Evolutionary conservation across 2,113 vertebrate genomes (phyloP), one percentile per base, ranked within the genome.

Genomic region (Plestiodon gilberti): DNA sequence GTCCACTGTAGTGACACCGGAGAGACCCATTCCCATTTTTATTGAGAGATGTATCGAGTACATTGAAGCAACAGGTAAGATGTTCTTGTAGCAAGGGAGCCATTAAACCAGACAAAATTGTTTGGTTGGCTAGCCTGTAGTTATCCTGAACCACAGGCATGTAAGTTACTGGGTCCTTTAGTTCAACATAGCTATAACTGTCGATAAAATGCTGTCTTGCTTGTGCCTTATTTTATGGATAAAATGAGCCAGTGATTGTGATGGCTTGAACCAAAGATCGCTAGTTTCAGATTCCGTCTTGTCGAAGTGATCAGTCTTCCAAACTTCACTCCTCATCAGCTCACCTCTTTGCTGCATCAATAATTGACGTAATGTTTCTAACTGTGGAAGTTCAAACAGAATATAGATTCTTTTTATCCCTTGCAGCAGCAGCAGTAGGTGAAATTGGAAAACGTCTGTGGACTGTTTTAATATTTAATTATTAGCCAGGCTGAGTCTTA

Each of bases 41-140:
- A 99, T 99, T 14, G 98, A 99, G 93, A 96, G 98, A 77, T 99
- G 98, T 92, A 98, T 99, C 69, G 97, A 97, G 86, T 99, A 97
- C 96, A 99, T 99, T 84, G 98, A 99, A 90, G 96, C 97, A 1
- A 99, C 96, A 61, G 98, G 98, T 99, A 92, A 97, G 97, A 62
- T 3, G 1, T 8, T 4, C 33, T 11, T 71, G 73, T 30, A 52
- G 15, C 40, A 73, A 35, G 5, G 14, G 13, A 30, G 7, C 11
- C 35, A 35, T 6, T 61, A 28, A 48, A 6, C 14, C 43, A 11
- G 52, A 25, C 23, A 43, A 62, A 35, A 59, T 15, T 9, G 2
- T 22, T 65, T 4, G 22, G 43, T 57, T 76, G 76, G 43, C 48
- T 55, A 28, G 1, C 8, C 55, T 28, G 25, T 35, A 1, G 20